Conservation (phyloP, 2,888 invertebrate species). For the Rhyacophila evoluta region DNA sequence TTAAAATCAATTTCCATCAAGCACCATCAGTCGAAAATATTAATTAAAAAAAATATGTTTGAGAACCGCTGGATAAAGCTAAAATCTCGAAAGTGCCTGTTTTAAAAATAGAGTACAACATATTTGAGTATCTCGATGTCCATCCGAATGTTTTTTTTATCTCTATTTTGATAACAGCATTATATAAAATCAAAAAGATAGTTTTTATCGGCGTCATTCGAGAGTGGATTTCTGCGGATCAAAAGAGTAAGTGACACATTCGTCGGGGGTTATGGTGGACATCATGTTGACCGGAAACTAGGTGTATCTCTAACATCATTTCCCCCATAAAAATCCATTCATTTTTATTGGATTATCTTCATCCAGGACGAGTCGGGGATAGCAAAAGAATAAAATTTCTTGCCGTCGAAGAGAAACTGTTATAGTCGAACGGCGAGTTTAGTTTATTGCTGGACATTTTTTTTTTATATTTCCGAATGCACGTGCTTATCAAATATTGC, state of each 20-base stretch:
- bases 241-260: background rate
- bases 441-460: background rate
- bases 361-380: background rate
- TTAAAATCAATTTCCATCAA: too few species aligned
- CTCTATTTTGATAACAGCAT: too few species aligned
- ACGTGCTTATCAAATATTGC: background rate
- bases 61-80: too few species aligned
- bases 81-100: too few species aligned
- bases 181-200: too few species aligned
- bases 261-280: background rate
- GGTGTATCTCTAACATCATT: constrained; percentile 14
- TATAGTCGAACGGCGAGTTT: background rate
- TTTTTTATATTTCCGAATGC: constrained; percentile 2
- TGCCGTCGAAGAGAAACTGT: constrained; percentile 6
- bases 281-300: constrained; percentile 7
- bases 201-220: background rate
- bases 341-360: constrained; percentile 17
- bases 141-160: too few species aligned
- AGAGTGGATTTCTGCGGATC: background rate
- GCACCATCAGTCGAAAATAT: too few species aligned
- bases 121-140: too few species aligned
- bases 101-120: too few species aligned
- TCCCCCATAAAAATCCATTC: constrained; percentile 17
- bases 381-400: constrained; percentile 6
- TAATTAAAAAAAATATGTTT: too few species aligned